Conservation (phyloP, 2,888 invertebrate species). For the Rotaria macrura region DNA sequence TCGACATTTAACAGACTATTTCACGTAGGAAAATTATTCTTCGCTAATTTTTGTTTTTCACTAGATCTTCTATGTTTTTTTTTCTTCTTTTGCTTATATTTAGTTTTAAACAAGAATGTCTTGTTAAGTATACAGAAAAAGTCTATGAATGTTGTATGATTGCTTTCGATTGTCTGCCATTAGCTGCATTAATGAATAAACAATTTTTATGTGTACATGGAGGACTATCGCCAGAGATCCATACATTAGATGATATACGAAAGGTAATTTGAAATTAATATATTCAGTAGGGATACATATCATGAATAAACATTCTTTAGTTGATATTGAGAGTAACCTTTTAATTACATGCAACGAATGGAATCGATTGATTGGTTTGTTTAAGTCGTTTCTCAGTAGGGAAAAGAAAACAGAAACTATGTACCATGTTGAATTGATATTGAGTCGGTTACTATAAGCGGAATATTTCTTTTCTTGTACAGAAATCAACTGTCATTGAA, state of each 20-base stretch:
- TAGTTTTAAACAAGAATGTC: conserved; percentile 22
- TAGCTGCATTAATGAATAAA: conserved; percentile 17
- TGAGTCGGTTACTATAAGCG: too few relatives aligned
- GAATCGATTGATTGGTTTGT: too few relatives aligned
- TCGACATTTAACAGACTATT: conserved; percentile 16
- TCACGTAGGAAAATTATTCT: conserved; percentile 91
- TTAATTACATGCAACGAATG: too few relatives aligned
- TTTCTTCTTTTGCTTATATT: background rate
- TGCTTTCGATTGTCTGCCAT: conserved; percentile 21
- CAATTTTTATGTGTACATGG: conserved; percentile 20
- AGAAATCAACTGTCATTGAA: too few relatives aligned
- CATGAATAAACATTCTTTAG: too few relatives aligned
- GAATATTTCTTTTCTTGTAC: too few relatives aligned
- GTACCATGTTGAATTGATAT: too few relatives aligned
- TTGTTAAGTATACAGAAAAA: conserved; percentile 73
- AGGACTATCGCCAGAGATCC: conserved; percentile 65
- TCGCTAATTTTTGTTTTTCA: too few relatives aligned
- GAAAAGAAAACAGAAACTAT: too few relatives aligned
- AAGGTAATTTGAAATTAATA: conserved; percentile 52
- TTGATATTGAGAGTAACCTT: too few relatives aligned
- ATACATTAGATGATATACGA: conserved; percentile 57
- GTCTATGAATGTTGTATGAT: conserved; percentile 72
- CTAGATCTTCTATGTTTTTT: conserved; percentile 53
- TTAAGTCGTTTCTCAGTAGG: too few relatives aligned
- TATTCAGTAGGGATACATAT: too few relatives aligned